Conservation (phyloP, 2,888 invertebrate species). For the Chironomus tentans region DNA sequence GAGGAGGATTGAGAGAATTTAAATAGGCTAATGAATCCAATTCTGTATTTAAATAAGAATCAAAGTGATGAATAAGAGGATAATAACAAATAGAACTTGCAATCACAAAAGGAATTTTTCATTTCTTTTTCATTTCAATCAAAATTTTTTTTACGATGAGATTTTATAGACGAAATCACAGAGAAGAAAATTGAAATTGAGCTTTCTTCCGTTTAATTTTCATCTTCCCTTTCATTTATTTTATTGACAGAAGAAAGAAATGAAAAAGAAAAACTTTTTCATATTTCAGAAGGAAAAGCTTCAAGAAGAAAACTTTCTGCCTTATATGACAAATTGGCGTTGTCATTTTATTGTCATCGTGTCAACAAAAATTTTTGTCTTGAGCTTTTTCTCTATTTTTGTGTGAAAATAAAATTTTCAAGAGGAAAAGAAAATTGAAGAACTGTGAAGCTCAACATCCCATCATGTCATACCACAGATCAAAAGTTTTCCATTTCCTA, state of each 20-base stretch:
- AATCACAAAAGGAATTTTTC: background rate
- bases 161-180: background rate
- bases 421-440: background rate
- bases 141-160: background rate
- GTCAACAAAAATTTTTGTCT: conserved; percentile 3
- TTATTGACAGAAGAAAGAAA: background rate
- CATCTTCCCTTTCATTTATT: background rate
- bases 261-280: background rate
- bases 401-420: background rate
- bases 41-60: no score
- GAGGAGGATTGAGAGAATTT: background rate
- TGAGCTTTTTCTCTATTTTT: background rate
- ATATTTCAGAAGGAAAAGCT: background rate
- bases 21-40: no score
- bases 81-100: no score
- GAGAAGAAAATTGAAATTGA: background rate
- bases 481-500: conserved; percentile 8
- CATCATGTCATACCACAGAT: background rate
- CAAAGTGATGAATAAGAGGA: no score
- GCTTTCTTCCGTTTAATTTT: background rate
- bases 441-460: background rate
- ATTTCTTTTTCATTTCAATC: background rate
- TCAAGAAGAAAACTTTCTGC: background rate
- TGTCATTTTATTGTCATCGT: conserved; percentile 7
- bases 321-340: conserved; percentile 4